Evolutionary conservation across 2,797 vertebrate genomes (phyloP), one percentile per base, ranked within the genome.

Genomic region (Epinephelus awoara): DNA sequence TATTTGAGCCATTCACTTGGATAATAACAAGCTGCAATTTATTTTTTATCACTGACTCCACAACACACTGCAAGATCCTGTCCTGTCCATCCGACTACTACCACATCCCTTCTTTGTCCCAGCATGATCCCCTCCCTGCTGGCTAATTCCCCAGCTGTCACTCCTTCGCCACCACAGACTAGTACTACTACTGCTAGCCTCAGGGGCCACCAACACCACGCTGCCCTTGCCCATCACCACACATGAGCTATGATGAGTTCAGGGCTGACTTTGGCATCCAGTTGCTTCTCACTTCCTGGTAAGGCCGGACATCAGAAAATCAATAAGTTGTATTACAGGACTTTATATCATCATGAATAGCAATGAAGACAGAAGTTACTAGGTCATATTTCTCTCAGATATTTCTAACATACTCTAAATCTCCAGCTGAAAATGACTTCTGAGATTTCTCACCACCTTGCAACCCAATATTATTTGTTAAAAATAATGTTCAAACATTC

Each of bases 71-170:
- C 3, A 65, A 74, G 6, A 80, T 67, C 21, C 34, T 63, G 46
- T 75, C 62, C 13, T 0, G 12, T 80, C 56, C 29, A 70, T 54
- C 25, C 66, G 51, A 65, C 55, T 64, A 67, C 38, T 2, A 51
- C 27, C 29, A 40, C 62, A 25, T 54, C 76, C 40, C 38, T 58
- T 70, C 61, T 79, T 69, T 83, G 42, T 82, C 21, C 40, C 59
- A 34, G 25, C 23, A 40, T 68, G 81, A 89, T 75, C 76, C 65
- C 58, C 77, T 82, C 64, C 56, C 67, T 67, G 29, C 78, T 44
- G 56, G 79, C 80, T 63, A 86, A 82, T 87, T 87, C 84, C 74
- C 88, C 85, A 89, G 80, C 85, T 85, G 89, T 88, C 86, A 86
- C 85, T 84, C 57, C 47, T 49, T 70, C 14, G 63, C 65, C 67